phyloP scores from a whole-genome alignment of 2,113 vertebrate species.

The Asarcornis scutulata region DNA sequence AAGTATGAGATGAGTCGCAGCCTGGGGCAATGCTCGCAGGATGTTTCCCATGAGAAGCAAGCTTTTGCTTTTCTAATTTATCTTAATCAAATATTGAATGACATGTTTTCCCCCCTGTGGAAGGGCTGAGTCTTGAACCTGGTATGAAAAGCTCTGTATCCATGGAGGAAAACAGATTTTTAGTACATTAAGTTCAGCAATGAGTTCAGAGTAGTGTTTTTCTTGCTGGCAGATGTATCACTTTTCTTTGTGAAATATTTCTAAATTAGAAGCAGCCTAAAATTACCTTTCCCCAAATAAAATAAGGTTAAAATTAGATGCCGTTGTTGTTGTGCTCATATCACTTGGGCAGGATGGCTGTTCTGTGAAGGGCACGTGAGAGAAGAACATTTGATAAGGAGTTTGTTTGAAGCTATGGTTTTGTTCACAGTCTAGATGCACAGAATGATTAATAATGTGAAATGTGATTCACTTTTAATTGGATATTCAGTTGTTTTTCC shows the following conservation, averaged over 20 bases:
- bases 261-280: slow-evolving; percentile 34
- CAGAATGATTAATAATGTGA: slow-evolving; percentile 10
- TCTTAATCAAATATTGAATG: slow-evolving; percentile 61
- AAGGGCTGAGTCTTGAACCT: slow-evolving; percentile 61
- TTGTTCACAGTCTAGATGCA: neutral
- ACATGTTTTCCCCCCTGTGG: slow-evolving; percentile 32
- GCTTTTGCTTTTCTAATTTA: slow-evolving; percentile 59
- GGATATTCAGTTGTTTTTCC: neutral
- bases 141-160: slow-evolving; percentile 22
- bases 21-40: slow-evolving; percentile 35
- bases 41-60: slow-evolving; percentile 71
- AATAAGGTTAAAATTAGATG: slow-evolving; percentile 63
- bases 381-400: neutral
- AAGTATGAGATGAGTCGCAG: slow-evolving; percentile 71
- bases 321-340: neutral
- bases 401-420: neutral
- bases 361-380: neutral
- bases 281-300: slow-evolving; percentile 7
- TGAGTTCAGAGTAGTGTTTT: neutral
- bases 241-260: slow-evolving; percentile 39
- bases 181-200: neutral
- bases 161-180: slow-evolving; percentile 59
- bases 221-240: slow-evolving; percentile 4
- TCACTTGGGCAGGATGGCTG: neutral
- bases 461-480: neutral